These are phyloP conservation scores for Loriculus beryllinus DNA, from an alignment of 2,797 vertebrate species.

Conservation along the genomic window DNA sequence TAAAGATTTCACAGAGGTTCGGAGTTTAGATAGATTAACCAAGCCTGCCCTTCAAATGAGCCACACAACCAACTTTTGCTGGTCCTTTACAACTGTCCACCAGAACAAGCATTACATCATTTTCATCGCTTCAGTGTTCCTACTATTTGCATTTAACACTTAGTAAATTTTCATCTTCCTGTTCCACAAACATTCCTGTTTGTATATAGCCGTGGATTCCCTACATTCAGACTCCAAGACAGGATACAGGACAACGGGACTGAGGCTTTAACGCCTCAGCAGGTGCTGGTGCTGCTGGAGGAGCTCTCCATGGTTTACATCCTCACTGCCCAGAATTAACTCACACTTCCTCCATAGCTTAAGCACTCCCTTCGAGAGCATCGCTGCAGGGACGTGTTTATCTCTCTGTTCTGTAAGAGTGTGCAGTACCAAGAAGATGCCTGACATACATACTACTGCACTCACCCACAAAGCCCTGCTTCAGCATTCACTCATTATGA, in stretches of 20 bases:
- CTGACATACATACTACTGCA: accelerated
- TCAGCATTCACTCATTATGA: background rate
- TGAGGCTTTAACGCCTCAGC: background rate
- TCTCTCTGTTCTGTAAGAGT: background rate
- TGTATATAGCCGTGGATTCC: background rate
- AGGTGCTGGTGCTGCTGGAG: background rate
- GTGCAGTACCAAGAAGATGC: too few relatives aligned
- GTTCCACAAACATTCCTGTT: background rate
- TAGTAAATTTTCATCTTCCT: background rate
- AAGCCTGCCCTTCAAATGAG: background rate
- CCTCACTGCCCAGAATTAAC: background rate
- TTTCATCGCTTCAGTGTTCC: background rate
- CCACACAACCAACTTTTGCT: background rate
- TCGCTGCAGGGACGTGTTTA: accelerated
- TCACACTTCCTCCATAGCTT: background rate
- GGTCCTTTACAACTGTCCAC: background rate
- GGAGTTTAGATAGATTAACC: background rate
- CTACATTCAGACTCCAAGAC: background rate
- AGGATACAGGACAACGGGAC: background rate
- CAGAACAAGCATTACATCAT: background rate
- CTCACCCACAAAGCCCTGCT: background rate
- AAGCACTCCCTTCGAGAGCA: background rate
- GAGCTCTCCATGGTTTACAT: accelerated
- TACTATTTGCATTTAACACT: background rate
- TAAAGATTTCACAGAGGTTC: background rate